Percentiles rank a stretch among this genome's conserved stretches.
These are phyloP conservation scores for Dendrolimus punctatus DNA, from an alignment of 1,140 invertebrate species.

Conservation along the genomic window DNA sequence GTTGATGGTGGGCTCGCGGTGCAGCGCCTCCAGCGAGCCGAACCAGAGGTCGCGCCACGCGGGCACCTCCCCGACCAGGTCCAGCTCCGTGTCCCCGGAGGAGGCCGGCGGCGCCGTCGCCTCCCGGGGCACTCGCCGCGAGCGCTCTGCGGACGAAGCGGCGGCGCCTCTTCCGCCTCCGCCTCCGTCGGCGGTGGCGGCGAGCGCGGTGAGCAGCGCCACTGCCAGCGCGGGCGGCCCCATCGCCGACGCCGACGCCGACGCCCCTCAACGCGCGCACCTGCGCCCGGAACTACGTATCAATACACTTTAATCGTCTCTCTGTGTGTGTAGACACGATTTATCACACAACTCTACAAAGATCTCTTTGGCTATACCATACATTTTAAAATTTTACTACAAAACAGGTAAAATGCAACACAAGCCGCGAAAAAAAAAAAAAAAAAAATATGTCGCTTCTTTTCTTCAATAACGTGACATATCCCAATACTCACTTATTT, in stretches of 20 bases:
- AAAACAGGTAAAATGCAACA: no score
- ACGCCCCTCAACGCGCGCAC: conserved; percentile 2
- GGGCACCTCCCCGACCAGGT: conserved; percentile 41
- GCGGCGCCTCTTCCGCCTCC: neutral
- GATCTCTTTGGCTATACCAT: no score
- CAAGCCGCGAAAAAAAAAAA: no score
- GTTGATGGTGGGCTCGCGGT: conserved; percentile 73
- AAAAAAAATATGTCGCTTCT: no score
- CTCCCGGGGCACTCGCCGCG: conserved; percentile 15
- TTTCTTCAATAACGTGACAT: no score
- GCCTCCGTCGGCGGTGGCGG: conserved; percentile 16
- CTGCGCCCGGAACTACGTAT: neutral
- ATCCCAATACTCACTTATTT: no score
- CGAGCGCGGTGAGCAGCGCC: conserved; percentile 28
- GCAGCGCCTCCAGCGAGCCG: conserved; percentile 74
- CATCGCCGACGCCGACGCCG: conserved; percentile 13
- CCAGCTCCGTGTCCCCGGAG: conserved; percentile 23
- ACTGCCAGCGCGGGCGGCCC: conserved; percentile 20
- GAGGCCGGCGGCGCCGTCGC: conserved; percentile 12
- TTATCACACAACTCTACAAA: no score
- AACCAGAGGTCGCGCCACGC: conserved; percentile 76
- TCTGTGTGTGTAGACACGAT: no score
- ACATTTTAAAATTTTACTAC: no score
- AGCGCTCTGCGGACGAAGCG: neutral
- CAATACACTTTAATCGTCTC: no score